phyloP scores from a whole-genome alignment of 2,888 invertebrate species.

The Pollenia griseotomentosa region DNA sequence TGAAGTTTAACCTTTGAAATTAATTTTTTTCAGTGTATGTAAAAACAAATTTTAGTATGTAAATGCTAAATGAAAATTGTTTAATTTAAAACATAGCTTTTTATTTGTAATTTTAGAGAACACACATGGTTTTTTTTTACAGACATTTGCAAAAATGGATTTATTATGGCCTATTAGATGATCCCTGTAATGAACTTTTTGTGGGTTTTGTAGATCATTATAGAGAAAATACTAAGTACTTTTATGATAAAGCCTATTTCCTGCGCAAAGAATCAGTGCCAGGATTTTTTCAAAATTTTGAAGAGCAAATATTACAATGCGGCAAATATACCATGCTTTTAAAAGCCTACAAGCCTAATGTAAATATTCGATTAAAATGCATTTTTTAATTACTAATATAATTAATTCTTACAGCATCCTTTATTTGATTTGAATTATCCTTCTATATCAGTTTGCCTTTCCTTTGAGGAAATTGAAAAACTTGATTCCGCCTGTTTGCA shows the following conservation, averaged over 20 bases:
- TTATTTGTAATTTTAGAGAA: too few species aligned
- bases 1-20: too few species aligned
- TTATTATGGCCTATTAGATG: slow-evolving; percentile 92
- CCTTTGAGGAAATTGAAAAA: slow-evolving; percentile 79
- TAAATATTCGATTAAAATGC: slow-evolving; percentile 79
- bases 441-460: slow-evolving; percentile 80
- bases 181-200: slow-evolving; percentile 93
- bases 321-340: slow-evolving; percentile 90
- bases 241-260: slow-evolving; percentile 82
- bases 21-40: too few species aligned
- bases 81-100: too few species aligned
- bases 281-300: slow-evolving; percentile 87
- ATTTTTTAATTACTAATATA: slow-evolving; percentile 17
- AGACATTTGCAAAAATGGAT: slow-evolving; percentile 91
- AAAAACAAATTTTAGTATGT: too few species aligned
- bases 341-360: slow-evolving; percentile 89
- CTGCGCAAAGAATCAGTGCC: slow-evolving; percentile 85
- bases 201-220: slow-evolving; percentile 84
- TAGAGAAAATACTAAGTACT: slow-evolving; percentile 81
- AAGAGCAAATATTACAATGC: slow-evolving; percentile 88
- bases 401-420: slow-evolving; percentile 77
- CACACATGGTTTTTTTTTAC: slow-evolving; percentile 18
- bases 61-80: too few species aligned
- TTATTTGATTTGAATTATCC: slow-evolving; percentile 81
- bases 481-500: slow-evolving; percentile 75